A percentile compares a stretch with the other conserved stretches of the same genome.
Evolutionary conservation across 30 jellyfish, hydroid and myxozoan species (phyloP).

Genomic region (Aurelia coerulea): DNA sequence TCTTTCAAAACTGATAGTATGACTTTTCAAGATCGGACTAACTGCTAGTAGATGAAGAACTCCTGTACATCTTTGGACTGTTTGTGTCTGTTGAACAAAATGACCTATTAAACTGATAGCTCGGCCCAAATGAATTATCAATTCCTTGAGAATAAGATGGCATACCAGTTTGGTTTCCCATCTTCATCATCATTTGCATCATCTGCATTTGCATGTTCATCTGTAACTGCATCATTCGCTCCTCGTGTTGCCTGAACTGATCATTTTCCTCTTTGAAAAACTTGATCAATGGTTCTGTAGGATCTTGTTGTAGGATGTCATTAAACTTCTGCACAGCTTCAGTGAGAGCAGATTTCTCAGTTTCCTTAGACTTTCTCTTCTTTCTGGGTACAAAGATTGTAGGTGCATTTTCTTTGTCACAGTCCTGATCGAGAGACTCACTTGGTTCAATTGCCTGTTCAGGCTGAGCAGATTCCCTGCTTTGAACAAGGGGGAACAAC

Average conservation of each 20-base stretch:
- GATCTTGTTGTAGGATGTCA: slow-evolving; percentile 1
- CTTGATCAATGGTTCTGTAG: background rate
- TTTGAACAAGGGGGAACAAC: slow-evolving; percentile 57
- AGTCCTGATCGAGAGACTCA: background rate
- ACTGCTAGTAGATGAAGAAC: too few relatives aligned
- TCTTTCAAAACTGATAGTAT: too few relatives aligned
- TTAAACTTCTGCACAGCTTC: slow-evolving; percentile 35
- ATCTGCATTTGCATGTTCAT: slow-evolving; percentile 6
- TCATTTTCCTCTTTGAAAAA: slow-evolving; percentile 37
- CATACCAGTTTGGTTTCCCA: too few relatives aligned
- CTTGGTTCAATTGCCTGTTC: slow-evolving; percentile 21
- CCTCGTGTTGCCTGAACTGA: slow-evolving; percentile 15
- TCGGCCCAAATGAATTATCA: too few relatives aligned
- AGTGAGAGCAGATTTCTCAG: background rate
- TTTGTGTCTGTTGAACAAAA: too few relatives aligned
- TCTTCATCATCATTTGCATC: too few relatives aligned
- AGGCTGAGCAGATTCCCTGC: slow-evolving; percentile 62
- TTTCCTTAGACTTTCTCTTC: slow-evolving; percentile 3
- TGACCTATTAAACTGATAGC: too few relatives aligned
- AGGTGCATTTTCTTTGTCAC: background rate
- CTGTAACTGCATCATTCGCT: slow-evolving; percentile 15
- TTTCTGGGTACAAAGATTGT: background rate
- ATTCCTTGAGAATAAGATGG: too few relatives aligned
- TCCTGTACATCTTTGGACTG: too few relatives aligned
- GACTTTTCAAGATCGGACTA: too few relatives aligned